A percentile compares a stretch with the other conserved stretches of the same genome.
These are phyloP conservation scores for Sebastes melanostomus DNA, from an alignment of 2,797 vertebrate genomes.

Conservation along the genomic window DNA sequence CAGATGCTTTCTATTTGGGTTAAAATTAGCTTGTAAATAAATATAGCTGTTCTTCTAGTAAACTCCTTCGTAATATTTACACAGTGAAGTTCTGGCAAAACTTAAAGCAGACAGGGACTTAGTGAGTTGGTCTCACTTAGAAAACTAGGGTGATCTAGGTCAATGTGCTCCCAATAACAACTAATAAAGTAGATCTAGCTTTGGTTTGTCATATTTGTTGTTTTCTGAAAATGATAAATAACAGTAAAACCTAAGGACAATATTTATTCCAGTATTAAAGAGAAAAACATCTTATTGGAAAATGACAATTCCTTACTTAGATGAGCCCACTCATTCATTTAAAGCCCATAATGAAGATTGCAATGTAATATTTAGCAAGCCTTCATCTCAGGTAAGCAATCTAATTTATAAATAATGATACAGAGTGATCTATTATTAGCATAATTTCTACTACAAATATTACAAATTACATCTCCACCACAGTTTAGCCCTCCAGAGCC, in stretches of 20 bases:
- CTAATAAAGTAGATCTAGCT: not conserved
- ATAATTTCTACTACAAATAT: constrained; percentile 69
- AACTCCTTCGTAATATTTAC: not conserved
- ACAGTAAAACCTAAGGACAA: not conserved
- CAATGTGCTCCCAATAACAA: not conserved
- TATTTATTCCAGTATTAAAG: not conserved
- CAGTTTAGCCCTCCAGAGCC: constrained; percentile 50
- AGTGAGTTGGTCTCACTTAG: not conserved
- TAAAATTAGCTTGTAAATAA: constrained; percentile 38
- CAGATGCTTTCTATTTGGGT: constrained; percentile 22
- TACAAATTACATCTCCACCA: constrained; percentile 64
- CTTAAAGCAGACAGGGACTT: not conserved
- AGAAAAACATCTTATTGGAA: not conserved
- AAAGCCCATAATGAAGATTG: constrained; percentile 28
- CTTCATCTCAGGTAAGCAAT: constrained; percentile 49
- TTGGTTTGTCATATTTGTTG: not conserved
- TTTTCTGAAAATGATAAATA: constrained; percentile 3
- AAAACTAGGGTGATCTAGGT: not conserved
- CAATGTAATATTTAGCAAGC: constrained; percentile 38
- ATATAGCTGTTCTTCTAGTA: constrained; percentile 39
- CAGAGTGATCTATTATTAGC: constrained; percentile 57
- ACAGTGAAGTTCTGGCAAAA: constrained; percentile 30
- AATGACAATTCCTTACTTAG: not conserved
- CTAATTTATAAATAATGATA: constrained; percentile 63
- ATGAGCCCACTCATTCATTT: not conserved